Percentiles rank a stretch among this genome's conserved stretches.
These are phyloP conservation scores for Sapayoa aenigma DNA, from an alignment of 2,113 vertebrate genomes.

Conservation along the genomic window DNA sequence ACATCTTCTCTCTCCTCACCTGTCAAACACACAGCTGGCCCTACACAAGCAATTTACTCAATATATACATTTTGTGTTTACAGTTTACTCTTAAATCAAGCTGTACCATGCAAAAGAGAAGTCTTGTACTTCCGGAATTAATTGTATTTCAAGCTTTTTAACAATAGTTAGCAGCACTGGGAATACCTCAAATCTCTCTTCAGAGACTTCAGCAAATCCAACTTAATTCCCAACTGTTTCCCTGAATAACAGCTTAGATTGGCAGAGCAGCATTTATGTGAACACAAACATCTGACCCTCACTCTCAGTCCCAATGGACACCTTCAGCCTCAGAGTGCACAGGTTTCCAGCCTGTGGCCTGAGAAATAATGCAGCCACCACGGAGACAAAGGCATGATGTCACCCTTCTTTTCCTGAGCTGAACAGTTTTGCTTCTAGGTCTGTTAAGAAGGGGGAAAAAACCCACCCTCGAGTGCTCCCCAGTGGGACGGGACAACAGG, in stretches of 20 bases:
- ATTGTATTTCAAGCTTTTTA: neutral
- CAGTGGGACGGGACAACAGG: neutral
- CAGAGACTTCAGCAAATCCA: neutral
- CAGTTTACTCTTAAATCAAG: neutral
- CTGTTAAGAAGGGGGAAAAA: neutral
- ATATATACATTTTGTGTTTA: neutral
- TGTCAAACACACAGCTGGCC: neutral
- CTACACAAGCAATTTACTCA: neutral
- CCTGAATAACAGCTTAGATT: neutral
- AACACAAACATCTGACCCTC: neutral
- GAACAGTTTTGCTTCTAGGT: neutral
- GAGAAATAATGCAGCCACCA: neutral
- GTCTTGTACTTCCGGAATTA: neutral
- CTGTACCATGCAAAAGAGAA: neutral
- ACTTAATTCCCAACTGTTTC: neutral
- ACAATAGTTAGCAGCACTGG: neutral
- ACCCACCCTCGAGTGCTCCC: neutral
- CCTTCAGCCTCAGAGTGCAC: neutral
- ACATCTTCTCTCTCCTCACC: neutral
- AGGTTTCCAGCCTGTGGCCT: neutral
- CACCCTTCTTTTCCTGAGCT: neutral
- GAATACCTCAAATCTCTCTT: neutral
- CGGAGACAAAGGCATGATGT: rapidly evolving
- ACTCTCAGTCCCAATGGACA: rapidly evolving
- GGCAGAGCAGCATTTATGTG: neutral